Percentiles rank a stretch among this genome's conserved stretches.
phyloP scores from a whole-genome alignment of 2,113 vertebrate genomes.

The Hydrolagus affinis region DNA sequence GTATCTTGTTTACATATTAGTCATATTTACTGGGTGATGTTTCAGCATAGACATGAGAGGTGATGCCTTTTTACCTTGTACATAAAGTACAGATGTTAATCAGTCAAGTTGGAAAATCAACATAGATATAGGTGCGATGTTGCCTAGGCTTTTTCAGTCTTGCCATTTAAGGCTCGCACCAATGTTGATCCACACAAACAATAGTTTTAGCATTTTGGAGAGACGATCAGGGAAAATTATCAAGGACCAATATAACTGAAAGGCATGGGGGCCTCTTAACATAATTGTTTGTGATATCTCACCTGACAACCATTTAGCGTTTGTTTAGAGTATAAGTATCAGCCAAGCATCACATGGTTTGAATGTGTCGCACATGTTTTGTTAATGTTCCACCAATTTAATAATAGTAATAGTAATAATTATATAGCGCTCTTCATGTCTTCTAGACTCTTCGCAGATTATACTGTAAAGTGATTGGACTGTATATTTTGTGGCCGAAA shows the following conservation, averaged over 20 bases:
- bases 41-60: conserved; percentile 29
- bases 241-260: background rate
- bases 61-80: background rate
- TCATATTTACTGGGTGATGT: conserved; percentile 30
- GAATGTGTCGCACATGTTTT: too few species aligned
- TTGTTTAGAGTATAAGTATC: background rate
- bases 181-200: background rate
- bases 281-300: background rate
- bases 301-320: background rate
- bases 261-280: background rate
- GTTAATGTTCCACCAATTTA: too few species aligned
- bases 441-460: too few species aligned
- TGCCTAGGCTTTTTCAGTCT: background rate
- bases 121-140: too few species aligned
- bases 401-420: too few species aligned
- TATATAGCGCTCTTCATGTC: too few species aligned
- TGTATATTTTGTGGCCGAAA: too few species aligned
- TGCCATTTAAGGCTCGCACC: background rate
- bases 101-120: conserved; percentile 7
- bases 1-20: conserved; percentile 29
- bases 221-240: background rate
- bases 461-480: too few species aligned
- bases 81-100: background rate
- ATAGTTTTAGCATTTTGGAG: background rate
- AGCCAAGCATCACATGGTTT: too few species aligned